Evolutionary conservation across 30 jellyfish, hydroid and myxozoan genomes (phyloP).

Genomic region (Chironex yamaguchii): DNA sequence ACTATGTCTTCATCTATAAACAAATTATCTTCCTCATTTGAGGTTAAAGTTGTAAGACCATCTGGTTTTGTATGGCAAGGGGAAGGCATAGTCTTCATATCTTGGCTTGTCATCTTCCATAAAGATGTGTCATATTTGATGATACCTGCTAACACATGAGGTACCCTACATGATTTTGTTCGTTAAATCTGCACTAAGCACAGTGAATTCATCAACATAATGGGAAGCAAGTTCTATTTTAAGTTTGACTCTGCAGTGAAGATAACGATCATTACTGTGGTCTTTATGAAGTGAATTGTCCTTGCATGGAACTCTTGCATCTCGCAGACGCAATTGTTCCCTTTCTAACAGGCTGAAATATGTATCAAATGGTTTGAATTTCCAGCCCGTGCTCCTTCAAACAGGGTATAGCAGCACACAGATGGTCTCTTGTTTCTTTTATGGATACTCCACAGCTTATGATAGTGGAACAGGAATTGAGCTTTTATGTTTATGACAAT

Average conservation of each 20-base stretch:
- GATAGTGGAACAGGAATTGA: too few species aligned
- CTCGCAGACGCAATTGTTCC: not conserved
- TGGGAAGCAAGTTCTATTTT: not conserved
- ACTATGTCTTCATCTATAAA: too few species aligned
- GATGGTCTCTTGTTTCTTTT: too few species aligned
- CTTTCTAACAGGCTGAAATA: conserved; percentile 6
- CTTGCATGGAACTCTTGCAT: conserved; percentile 3
- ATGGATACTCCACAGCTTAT: too few species aligned
- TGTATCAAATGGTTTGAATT: not conserved
- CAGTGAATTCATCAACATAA: not conserved
- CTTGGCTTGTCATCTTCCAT: not conserved
- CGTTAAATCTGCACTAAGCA: not conserved
- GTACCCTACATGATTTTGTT: not conserved
- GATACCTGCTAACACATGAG: conserved; percentile 11
- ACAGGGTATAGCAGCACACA: too few species aligned
- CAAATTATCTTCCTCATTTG: too few species aligned
- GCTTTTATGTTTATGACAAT: too few species aligned
- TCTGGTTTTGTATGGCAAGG: too few species aligned
- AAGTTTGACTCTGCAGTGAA: not conserved
- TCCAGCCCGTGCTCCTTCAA: conserved; percentile 1
- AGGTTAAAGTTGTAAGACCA: too few species aligned
- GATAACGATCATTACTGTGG: not conserved
- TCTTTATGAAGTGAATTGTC: not conserved
- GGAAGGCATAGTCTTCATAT: too few species aligned
- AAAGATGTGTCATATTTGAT: not conserved